These are phyloP conservation scores for Galagoides demidoff DNA, from an alignment of 2,797 vertebrate species.

Conservation along the genomic window DNA sequence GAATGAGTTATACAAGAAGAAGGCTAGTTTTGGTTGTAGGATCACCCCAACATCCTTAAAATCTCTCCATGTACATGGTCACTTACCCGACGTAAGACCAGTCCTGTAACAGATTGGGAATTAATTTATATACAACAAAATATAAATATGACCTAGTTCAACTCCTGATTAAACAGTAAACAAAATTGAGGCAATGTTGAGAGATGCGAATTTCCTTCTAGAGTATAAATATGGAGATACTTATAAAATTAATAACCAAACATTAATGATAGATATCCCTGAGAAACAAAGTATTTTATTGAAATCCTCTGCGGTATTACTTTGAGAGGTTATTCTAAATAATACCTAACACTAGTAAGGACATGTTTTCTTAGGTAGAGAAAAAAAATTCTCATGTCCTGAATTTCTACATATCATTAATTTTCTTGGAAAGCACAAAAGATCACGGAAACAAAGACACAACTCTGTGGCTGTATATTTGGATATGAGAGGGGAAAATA, in stretches of 20 bases:
- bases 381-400: background rate
- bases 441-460: background rate
- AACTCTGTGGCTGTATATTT: background rate
- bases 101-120: background rate
- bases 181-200: background rate
- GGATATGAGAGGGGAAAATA: background rate
- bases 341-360: background rate
- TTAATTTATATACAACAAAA: background rate
- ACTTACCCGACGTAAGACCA: background rate
- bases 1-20: rapidly evolving
- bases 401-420: background rate
- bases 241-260: background rate
- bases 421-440: background rate
- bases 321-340: background rate
- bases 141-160: background rate
- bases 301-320: background rate
- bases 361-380: background rate
- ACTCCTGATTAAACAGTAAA: background rate
- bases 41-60: background rate
- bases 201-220: background rate
- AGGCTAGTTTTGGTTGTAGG: background rate
- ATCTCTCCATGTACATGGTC: background rate
- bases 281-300: constrained; percentile 13
- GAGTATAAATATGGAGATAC: background rate
- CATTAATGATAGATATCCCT: background rate